phyloP scores from a whole-genome alignment of 2,113 vertebrate species.

The Phyllostomus hastatus region DNA sequence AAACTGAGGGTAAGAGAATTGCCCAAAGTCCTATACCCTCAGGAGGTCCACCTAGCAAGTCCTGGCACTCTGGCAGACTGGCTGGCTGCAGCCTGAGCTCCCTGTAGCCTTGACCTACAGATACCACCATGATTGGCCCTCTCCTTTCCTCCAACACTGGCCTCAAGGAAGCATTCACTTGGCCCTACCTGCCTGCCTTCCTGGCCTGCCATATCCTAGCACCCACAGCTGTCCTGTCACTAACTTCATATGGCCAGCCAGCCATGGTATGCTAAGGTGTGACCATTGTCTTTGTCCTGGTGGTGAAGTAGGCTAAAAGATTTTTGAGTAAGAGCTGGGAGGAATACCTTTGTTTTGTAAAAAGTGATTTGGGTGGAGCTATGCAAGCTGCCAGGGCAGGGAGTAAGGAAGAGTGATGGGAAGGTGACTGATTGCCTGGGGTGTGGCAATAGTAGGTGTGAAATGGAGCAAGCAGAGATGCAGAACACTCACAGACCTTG shows the following conservation, averaged over 20 bases:
- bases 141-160: background rate
- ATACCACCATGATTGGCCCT: background rate
- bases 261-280: background rate
- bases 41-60: background rate
- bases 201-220: background rate
- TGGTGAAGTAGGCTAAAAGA: background rate
- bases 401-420: too few species aligned
- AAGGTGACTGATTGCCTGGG: background rate
- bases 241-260: background rate
- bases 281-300: background rate
- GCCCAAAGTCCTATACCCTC: too few species aligned
- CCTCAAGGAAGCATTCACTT: background rate
- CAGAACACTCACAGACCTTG: background rate
- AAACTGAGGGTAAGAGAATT: background rate
- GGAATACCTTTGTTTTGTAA: background rate
- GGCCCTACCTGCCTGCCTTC: background rate
- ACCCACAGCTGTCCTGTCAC: background rate
- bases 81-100: background rate
- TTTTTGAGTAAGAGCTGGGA: background rate
- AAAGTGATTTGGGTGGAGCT: background rate
- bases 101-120: background rate
- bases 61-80: background rate
- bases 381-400: background rate
- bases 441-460: background rate
- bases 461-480: background rate